Conservation (phyloP, 2,113 vertebrate species). For the Salminus brasiliensis region DNA sequence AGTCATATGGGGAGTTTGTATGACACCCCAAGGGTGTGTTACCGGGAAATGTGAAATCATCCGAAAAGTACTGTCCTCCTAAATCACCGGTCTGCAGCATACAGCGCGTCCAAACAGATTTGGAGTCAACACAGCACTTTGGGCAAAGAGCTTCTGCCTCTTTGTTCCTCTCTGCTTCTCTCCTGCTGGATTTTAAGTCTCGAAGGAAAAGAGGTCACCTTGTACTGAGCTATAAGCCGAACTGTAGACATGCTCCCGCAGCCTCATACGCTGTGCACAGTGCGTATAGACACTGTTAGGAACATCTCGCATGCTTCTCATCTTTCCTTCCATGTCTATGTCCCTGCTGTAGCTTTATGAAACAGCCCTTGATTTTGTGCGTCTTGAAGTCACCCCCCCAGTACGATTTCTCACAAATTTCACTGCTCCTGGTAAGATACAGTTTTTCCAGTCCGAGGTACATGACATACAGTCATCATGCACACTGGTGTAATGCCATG, state of each 20-base stretch:
- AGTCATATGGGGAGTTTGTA: neutral
- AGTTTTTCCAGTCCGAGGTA: too few relatives aligned
- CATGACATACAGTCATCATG: too few relatives aligned
- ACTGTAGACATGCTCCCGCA: neutral
- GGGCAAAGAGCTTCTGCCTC: constrained; percentile 1
- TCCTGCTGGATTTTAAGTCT: neutral
- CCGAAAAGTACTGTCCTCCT: neutral
- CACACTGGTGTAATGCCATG: too few relatives aligned
- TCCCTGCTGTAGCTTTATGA: neutral
- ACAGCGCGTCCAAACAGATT: constrained; percentile 9
- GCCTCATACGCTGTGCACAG: neutral
- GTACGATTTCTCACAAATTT: neutral
- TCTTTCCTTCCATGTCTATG: neutral
- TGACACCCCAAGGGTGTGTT: neutral
- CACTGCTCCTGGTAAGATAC: neutral
- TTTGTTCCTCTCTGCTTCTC: neutral
- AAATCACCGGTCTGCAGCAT: constrained; percentile 5
- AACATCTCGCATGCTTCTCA: neutral
- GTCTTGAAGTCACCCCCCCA: neutral
- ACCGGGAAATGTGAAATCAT: neutral
- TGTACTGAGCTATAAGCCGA: constrained; percentile 3
- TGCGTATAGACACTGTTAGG: neutral
- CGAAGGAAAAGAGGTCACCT: constrained; percentile 15
- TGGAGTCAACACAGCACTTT: constrained; percentile 11
- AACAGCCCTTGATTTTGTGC: neutral